Evolutionary conservation across 2,113 vertebrate species (phyloP).

Genomic region (Tylochromis polylepis): DNA sequence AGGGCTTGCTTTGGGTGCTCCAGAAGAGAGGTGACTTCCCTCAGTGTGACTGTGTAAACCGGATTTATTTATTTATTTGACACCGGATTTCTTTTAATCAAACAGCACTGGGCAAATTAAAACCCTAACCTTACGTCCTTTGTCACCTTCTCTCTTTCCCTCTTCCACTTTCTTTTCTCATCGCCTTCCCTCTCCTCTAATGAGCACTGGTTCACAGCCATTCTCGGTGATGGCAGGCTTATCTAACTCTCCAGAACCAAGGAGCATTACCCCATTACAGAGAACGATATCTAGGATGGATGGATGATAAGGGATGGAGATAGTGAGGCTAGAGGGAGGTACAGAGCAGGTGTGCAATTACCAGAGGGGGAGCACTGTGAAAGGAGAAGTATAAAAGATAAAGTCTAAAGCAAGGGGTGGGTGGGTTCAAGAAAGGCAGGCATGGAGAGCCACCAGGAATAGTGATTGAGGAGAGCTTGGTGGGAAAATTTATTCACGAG

Average conservation of each 20-base stretch:
- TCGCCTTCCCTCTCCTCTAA: conserved; percentile 10
- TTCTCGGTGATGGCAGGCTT: conserved; percentile 24
- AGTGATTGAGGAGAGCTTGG: background rate
- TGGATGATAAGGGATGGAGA: conserved; percentile 32
- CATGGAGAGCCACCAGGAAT: background rate
- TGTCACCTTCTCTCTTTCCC: background rate
- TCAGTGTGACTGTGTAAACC: background rate
- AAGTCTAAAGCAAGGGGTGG: conserved; percentile 12
- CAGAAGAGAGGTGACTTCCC: background rate
- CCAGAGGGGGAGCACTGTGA: conserved; percentile 22
- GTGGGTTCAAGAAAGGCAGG: conserved; percentile 22
- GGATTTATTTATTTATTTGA: background rate
- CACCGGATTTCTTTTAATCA: background rate
- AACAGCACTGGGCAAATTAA: conserved; percentile 1
- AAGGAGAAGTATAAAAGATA: conserved; percentile 24
- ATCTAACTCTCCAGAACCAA: conserved; percentile 31
- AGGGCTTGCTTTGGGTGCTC: background rate
- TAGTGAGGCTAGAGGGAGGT: conserved; percentile 51
- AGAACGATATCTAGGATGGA: conserved; percentile 34
- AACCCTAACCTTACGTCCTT: background rate
- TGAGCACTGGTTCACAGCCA: conserved; percentile 29
- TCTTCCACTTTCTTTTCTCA: background rate
- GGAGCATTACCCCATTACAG: conserved; percentile 44
- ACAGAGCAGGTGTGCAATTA: conserved; percentile 44
- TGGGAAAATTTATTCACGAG: conserved; percentile 51